phyloP scores from a whole-genome alignment of 2,113 vertebrate species.

The Elgaria multicarinata region DNA sequence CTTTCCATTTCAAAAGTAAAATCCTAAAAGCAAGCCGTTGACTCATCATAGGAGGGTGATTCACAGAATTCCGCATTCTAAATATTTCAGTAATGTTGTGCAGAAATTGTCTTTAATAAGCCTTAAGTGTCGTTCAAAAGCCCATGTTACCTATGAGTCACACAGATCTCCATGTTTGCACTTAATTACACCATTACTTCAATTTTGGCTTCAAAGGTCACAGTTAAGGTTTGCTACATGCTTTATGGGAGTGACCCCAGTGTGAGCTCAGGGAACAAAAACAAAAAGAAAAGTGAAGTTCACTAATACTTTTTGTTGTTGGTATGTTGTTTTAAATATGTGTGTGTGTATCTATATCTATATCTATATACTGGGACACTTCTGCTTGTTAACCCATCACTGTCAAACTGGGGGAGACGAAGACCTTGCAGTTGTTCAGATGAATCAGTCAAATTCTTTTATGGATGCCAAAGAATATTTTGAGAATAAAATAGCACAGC shows the following conservation, averaged over 20 bases:
- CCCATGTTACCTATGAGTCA: slow-evolving; percentile 68
- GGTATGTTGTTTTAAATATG: slow-evolving; percentile 50
- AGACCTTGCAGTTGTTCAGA: slow-evolving; percentile 75
- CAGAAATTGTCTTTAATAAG: slow-evolving; percentile 72
- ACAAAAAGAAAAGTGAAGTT: slow-evolving; percentile 72
- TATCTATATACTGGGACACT: slow-evolving; percentile 77
- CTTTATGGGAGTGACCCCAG: slow-evolving; percentile 82
- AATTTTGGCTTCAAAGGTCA: slow-evolving; percentile 77
- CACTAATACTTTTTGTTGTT: slow-evolving; percentile 73
- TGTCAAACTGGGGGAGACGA: slow-evolving; percentile 64
- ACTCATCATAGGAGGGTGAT: slow-evolving; percentile 68
- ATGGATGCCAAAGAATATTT: slow-evolving; percentile 86
- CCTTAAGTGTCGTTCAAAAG: slow-evolving; percentile 73
- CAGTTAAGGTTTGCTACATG: slow-evolving; percentile 72
- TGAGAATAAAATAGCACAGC: slow-evolving; percentile 83
- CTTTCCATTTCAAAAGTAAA: slow-evolving; percentile 64
- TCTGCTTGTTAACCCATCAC: slow-evolving; percentile 78
- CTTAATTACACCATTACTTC: slow-evolving; percentile 70
- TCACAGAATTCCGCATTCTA: slow-evolving; percentile 68
- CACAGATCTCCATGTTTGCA: slow-evolving; percentile 75
- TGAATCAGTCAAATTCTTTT: slow-evolving; percentile 76
- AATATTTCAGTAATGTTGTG: slow-evolving; percentile 75
- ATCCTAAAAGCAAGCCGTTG: slow-evolving; percentile 75
- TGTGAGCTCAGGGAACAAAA: slow-evolving; percentile 86
- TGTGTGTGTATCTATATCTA: neutral